phyloP scores from a whole-genome alignment of 2,113 vertebrate species.

The Hypanus sabinus region DNA sequence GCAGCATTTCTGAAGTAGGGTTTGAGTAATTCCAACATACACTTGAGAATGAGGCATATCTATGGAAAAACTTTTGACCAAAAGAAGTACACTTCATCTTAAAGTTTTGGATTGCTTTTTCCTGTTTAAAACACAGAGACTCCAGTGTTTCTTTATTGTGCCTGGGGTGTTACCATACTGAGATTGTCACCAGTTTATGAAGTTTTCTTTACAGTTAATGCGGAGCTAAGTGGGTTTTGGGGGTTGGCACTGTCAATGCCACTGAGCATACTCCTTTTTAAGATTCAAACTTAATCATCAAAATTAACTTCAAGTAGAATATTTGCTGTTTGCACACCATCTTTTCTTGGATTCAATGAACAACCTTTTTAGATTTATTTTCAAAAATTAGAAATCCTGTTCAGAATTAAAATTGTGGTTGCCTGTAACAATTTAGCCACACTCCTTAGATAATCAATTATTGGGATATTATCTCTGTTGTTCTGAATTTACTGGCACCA shows the following conservation, averaged over 20 bases:
- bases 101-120: background rate
- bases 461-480: background rate
- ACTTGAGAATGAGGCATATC: constrained; percentile 3
- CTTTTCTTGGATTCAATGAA: background rate
- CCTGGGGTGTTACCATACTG: background rate
- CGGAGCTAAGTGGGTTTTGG: background rate
- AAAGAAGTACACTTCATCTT: background rate
- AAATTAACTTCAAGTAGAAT: background rate
- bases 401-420: background rate
- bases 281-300: background rate
- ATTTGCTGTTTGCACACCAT: background rate
- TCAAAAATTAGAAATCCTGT: background rate
- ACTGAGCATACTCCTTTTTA: background rate
- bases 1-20: constrained; percentile 20
- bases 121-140: constrained; percentile 16
- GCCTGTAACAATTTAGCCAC: background rate
- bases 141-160: constrained; percentile 16
- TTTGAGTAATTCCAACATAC: background rate
- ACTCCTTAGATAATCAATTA: background rate
- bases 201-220: background rate
- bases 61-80: constrained; percentile 16
- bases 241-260: background rate
- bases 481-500: background rate
- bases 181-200: constrained; percentile 7
- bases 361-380: background rate